Evolutionary conservation across 2,113 vertebrate species (phyloP), one percentile per base, ranked within the genome.

Genomic region (Dicentrarchus labrax): DNA sequence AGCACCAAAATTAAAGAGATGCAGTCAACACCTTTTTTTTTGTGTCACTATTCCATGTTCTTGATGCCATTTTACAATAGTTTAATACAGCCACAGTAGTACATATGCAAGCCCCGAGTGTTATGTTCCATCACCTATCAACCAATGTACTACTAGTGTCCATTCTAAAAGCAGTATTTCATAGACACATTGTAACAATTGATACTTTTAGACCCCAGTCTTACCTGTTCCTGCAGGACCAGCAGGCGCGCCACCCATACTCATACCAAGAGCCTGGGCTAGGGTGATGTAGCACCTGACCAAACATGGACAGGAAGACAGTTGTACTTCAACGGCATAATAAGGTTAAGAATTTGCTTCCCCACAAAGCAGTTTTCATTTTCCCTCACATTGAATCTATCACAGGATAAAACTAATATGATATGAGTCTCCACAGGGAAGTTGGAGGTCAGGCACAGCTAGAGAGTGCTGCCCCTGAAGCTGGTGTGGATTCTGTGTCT

Each of bases 181-280:
- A 82, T 17, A 17, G 36, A 60, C 4, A 43, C 21, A 39, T 19
- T 41, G 5, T 24, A 8, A 16, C 19, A 16, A 1, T 3, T 6
- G 43, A 72, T 8, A 12, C 5, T 9, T 38, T 59, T 1, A n/a
- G 12, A 8, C 53, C 16, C 48, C 95, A 3, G 95, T 96, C 93
- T 96, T 97, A 80, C 98, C 98, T 45, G 98, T 99, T 69, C 98
- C 98, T 66, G 98, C 97, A 19, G 98, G 98, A 56, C 98, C 98
- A 3, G 98, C 96, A 0, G 98, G 98, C 2, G 98, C 98, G 72
- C 98, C 98, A 5, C 97, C 98, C 97, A 99, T 98, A 88, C 96
- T 98, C 98, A 99, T 99, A 13, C 96, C 96, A 36, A 99, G 95
- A 56, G 98, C 98, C 82, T 99, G 98, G 80, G 98, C 97, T 87